phyloP scores from a whole-genome alignment of 1,140 invertebrate species.

The Augochlora pura region DNA sequence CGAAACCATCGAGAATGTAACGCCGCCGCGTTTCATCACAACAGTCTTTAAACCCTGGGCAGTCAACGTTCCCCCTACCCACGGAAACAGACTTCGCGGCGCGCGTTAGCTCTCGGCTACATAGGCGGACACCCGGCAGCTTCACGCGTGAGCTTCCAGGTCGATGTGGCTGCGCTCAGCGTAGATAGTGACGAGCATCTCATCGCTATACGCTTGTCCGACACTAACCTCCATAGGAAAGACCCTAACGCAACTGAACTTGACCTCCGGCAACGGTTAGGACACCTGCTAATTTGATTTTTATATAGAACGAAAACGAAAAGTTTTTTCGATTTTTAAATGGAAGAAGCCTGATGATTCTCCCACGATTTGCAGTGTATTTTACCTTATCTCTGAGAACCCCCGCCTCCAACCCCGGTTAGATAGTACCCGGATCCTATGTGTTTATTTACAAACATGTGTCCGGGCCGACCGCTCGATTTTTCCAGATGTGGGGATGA shows the following conservation, averaged over 20 bases:
- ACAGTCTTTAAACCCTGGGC: conserved; percentile 73
- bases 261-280: too few species aligned
- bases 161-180: too few species aligned
- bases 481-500: conserved; percentile 96
- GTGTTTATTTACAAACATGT: conserved; percentile 47
- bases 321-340: neutral
- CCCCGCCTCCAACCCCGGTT: neutral
- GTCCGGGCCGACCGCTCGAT: conserved; percentile 78
- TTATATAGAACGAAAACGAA: neutral
- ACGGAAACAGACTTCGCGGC: too few species aligned
- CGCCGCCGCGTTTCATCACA: conserved; percentile 12
- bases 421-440: neutral
- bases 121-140: too few species aligned
- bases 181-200: too few species aligned
- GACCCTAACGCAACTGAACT: too few species aligned
- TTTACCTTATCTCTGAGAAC: neutral
- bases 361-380: neutral
- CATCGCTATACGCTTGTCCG: too few species aligned
- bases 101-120: too few species aligned
- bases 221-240: too few species aligned
- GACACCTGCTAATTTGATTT: too few species aligned
- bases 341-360: neutral
- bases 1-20: neutral
- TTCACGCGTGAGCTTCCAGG: too few species aligned
- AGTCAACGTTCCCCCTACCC: conserved; percentile 54